phyloP scores from a whole-genome alignment of 2,797 vertebrate genomes.

The Bovichtus variegatus region DNA sequence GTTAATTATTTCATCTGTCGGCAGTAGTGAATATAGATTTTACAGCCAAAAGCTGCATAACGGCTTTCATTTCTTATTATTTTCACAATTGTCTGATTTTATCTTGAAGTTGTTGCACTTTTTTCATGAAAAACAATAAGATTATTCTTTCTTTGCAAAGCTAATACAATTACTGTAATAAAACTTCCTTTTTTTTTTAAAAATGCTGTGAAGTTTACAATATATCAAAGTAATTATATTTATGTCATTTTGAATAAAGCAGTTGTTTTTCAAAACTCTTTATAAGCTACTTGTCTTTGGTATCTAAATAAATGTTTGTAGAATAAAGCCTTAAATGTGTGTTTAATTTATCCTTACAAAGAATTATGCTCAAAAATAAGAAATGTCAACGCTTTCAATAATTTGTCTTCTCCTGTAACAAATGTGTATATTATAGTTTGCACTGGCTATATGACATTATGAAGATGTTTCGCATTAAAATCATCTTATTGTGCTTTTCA shows the following conservation, averaged over 20 bases:
- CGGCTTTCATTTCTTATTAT: neutral
- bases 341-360: neutral
- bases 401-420: neutral
- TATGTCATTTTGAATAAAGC: neutral
- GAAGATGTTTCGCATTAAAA: neutral
- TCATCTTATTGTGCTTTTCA: neutral
- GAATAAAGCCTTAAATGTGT: neutral
- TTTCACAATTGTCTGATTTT: neutral
- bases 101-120: neutral
- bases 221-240: neutral
- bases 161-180: neutral
- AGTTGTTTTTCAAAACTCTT: slow-evolving; percentile 9
- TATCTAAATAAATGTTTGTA: slow-evolving; percentile 1
- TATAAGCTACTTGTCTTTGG: neutral
- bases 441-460: neutral
- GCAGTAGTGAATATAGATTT: neutral
- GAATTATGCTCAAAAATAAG: neutral
- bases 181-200: neutral
- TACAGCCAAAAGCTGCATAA: neutral
- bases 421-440: neutral
- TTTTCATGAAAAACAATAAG: neutral
- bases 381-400: neutral
- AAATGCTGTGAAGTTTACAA: neutral
- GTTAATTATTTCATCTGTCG: slow-evolving; percentile 6
- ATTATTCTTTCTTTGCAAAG: slow-evolving; percentile 9